A percentile compares a stretch with the other conserved stretches of the same genome.
phyloP scores from a whole-genome alignment of 1,140 invertebrate species.

The Lutraria rhynchaena region DNA sequence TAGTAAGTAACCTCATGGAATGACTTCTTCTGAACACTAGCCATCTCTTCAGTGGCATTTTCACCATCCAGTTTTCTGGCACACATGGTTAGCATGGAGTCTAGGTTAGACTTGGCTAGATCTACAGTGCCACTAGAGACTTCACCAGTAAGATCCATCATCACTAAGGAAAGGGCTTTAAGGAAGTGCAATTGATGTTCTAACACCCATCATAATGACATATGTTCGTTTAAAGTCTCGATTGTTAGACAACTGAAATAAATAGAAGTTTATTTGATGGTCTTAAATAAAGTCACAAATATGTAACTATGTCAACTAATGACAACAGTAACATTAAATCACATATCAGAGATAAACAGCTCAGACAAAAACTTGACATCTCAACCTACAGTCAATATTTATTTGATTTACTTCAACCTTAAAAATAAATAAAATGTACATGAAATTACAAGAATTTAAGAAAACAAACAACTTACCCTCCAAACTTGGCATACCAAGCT shows the following conservation, averaged over 20 bases:
- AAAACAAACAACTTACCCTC: no score
- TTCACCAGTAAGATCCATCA: constrained; percentile 94
- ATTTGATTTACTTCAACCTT: no score
- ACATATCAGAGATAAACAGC: background rate
- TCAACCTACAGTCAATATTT: no score
- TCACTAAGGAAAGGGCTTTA: constrained; percentile 97
- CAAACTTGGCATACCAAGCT: constrained; percentile 98
- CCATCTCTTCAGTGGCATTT: constrained; percentile 85
- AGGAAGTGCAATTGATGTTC: constrained; percentile 96
- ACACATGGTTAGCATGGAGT: constrained; percentile 94
- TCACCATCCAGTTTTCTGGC: constrained; percentile 83
- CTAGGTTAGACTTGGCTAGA: constrained; percentile 95
- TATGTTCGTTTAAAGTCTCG: constrained; percentile 95
- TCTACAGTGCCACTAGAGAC: constrained; percentile 96
- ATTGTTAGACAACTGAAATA: constrained; percentile 92
- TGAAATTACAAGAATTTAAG: no score
- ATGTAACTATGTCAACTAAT: background rate
- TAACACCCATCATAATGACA: constrained; percentile 95
- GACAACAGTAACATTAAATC: background rate
- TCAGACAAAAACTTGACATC: no score
- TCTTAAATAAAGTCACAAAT: background rate
- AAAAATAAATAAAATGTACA: no score
- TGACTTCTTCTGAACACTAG: constrained; percentile 91
- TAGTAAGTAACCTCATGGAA: constrained; percentile 95
- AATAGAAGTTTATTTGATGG: no score